Percentiles rank a stretch among this genome's conserved stretches.
Conservation (phyloP, 2,888 invertebrate genomes). For the Phymatocera aterrima region DNA sequence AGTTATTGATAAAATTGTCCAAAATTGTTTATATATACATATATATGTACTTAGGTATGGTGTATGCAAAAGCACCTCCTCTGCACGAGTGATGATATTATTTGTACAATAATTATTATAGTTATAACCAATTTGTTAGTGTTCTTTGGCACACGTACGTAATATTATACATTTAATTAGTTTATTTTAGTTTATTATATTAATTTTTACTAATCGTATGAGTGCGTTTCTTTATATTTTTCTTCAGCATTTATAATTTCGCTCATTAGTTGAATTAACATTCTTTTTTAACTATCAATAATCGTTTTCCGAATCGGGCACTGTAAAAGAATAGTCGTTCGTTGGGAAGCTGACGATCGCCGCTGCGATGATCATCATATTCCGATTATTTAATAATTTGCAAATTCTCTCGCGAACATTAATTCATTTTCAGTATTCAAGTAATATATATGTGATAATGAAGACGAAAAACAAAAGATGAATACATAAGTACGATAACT, state of each 20-base stretch:
- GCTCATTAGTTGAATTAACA: too few relatives aligned
- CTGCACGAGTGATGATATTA: constrained; percentile 23
- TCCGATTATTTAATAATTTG: too few relatives aligned
- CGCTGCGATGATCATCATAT: too few relatives aligned
- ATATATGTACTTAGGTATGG: too few relatives aligned
- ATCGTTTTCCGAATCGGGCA: too few relatives aligned
- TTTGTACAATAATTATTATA: neutral
- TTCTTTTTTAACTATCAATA: too few relatives aligned
- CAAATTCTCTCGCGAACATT: too few relatives aligned
- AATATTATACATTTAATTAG: constrained; percentile 7
- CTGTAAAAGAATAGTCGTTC: too few relatives aligned
- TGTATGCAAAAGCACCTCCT: constrained; percentile 30
- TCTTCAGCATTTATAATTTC: neutral
- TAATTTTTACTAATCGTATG: too few relatives aligned
- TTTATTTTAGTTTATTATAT: constrained; percentile 6
- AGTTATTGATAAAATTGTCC: constrained; percentile 30
- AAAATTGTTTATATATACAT: neutral
- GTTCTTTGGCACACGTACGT: constrained; percentile 36
- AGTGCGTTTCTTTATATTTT: neutral
- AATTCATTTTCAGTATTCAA: too few relatives aligned
- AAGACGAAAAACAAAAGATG: neutral
- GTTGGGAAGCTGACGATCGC: too few relatives aligned
- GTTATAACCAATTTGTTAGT: constrained; percentile 17
- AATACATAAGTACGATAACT: neutral
- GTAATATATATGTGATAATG: neutral